These are phyloP conservation scores for Phragmatobia fuliginosa DNA, from an alignment of 2,888 invertebrate species.

Conservation along the genomic window DNA sequence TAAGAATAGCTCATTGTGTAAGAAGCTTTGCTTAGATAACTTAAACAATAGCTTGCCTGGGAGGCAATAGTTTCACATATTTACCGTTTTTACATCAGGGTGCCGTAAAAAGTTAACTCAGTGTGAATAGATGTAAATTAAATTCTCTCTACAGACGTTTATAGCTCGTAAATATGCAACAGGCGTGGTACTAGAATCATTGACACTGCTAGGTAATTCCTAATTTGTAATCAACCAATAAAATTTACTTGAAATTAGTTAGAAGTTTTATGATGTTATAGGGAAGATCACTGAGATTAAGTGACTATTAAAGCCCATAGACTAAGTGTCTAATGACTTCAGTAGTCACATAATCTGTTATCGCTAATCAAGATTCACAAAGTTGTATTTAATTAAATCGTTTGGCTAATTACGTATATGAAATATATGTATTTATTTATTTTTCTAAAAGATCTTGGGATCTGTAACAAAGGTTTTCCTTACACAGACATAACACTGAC, in stretches of 20 bases:
- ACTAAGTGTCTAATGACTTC: no score
- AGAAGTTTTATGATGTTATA: not conserved
- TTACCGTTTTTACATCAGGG: conserved; percentile 11
- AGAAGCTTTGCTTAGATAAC: conserved; percentile 36
- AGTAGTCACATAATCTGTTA: no score
- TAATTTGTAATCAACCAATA: not conserved
- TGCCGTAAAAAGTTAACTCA: conserved; percentile 1
- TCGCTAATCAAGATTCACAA: no score
- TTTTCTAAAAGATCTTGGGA: no score
- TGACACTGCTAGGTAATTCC: not conserved
- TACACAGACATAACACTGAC: no score
- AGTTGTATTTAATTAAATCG: no score
- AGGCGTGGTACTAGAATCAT: not conserved
- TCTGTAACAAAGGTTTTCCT: no score
- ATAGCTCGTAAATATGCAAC: conserved; percentile 2
- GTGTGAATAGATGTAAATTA: conserved; percentile 3
- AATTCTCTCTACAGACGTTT: not conserved
- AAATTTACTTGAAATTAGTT: not conserved
- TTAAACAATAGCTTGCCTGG: conserved; percentile 37
- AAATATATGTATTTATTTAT: no score
- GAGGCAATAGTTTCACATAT: conserved; percentile 37
- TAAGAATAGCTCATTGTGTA: conserved; percentile 37
- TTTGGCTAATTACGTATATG: no score
- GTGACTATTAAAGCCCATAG: no score
- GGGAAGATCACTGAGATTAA: not conserved